Conservation (phyloP, 2,797 vertebrate genomes). For the Sebastes minor region DNA sequence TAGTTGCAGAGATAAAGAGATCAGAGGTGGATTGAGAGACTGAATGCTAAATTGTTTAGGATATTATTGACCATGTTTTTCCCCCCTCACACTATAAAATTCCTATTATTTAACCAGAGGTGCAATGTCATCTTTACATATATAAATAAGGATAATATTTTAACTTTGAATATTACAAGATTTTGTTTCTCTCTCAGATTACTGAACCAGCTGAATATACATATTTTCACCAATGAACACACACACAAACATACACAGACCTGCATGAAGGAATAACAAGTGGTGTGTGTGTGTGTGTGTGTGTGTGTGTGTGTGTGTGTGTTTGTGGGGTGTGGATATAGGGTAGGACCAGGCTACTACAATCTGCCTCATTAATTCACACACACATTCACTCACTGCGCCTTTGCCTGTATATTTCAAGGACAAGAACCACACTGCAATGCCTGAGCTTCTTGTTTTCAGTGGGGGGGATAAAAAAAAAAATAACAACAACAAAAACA, state of each 20-base stretch:
- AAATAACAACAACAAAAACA: slow-evolving; percentile 1
- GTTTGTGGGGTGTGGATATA: slow-evolving; percentile 36
- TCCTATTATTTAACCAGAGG: neutral
- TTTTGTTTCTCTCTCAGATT: neutral
- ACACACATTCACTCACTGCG: slow-evolving; percentile 59
- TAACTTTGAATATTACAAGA: neutral
- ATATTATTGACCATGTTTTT: neutral
- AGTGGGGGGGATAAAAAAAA: neutral
- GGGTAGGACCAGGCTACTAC: slow-evolving; percentile 52
- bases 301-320: slow-evolving; percentile 9
- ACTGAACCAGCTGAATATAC: neutral
- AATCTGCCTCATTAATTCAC: slow-evolving; percentile 58
- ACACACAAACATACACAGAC: slow-evolving; percentile 1
- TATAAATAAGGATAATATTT: neutral
- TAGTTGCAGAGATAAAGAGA: slow-evolving; percentile 44
- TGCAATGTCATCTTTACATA: neutral
- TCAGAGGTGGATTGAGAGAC: slow-evolving; percentile 27
- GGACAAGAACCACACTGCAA: slow-evolving; percentile 62
- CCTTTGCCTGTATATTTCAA: slow-evolving; percentile 71
- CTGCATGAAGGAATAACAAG: slow-evolving; percentile 38
- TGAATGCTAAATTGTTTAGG: neutral
- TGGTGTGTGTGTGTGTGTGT: slow-evolving; percentile 3
- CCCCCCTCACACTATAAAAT: neutral
- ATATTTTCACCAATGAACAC: neutral
- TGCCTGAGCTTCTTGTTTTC: slow-evolving; percentile 12